Evolutionary conservation across 2,888 invertebrate species (phyloP), one percentile per base, ranked within the genome.

Genomic region (Halocaridina rubra): DNA sequence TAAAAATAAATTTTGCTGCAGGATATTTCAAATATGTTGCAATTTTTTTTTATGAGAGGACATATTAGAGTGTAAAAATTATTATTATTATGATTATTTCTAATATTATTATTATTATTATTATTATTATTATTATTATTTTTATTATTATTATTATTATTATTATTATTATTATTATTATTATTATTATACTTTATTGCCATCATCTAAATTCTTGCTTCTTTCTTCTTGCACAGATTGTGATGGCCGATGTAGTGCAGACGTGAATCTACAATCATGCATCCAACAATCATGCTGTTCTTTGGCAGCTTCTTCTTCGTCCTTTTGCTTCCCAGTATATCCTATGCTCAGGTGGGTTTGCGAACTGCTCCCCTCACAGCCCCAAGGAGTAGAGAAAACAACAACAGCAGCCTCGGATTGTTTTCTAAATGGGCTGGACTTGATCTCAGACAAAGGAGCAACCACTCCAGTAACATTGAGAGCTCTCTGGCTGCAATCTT

Each of bases 401-500:
- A 80, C 29, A 76, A 57, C 32, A 64, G 80, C 69, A 57, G 33
- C 46, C 71, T 61, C 19, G 39, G 76, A 16, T 75, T 72, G 33
- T 80, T 72, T 16, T 84, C 86, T 7, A 81, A 81, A 30, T 86
- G 86, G 86, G n/a, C 69, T 1, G 71, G 72, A 8, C 19, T 74
- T 30, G 67, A 61, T 10, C 24, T 67, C 22, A 64, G 76, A 59
- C 77, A 81, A 46, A 78, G 64, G 59, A 71, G 69, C 33, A 74
- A 74, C 53, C 80, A 82, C 69, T 59, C 80, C 53, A 81, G 64
- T 57, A 69, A 69, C 10, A 86, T 86, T 30, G 88, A 88, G 64
- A 84, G 84, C 64, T 84, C 80, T 33, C 53, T 88, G 59, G 88
- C 86, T 8, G 88, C 88, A 53, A 86, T 88, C 32, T 86, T 88